Evolutionary conservation across 2,888 invertebrate species (phyloP), one percentile per base, ranked within the genome.

Genomic region (Pammene aurita): DNA sequence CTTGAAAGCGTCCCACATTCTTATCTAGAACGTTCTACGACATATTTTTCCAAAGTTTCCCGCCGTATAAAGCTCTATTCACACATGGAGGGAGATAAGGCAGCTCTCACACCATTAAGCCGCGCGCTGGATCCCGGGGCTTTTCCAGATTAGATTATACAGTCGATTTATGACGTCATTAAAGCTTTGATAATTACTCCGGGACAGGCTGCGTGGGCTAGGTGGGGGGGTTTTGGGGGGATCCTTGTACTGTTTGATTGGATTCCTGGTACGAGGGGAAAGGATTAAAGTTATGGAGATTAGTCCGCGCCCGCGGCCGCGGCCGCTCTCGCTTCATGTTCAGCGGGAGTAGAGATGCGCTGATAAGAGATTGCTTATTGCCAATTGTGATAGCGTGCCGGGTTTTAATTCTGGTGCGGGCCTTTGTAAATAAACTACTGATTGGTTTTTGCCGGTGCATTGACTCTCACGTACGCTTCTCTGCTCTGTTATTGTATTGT

Each of bases 111-210:
- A 91, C 92, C 92, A 92, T 92, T 92, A 92, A 92, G 91, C 91
- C 86, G 89, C 86, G 88, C 90, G 86, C 87, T 89, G 90, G 90
- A 92, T 90, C 92, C 87, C 89, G 90, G 92, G 91, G 93, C 92
- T 93, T 93, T 93, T 92, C 92, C 93, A 93, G 93, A 93, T 93
- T 93, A 93, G 93, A 93, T 93, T 93, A 93, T 93, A 92, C 92
- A 92, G 89, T 90, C 90, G 93, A 93, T 93, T 93, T 93, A 93
- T 93, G 92, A 89, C 83, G 93, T 93, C 92, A 93, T 93, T 93
- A 93, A 92, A 93, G 93, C 93, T 92, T 91, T 93, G 93, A 93
- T 93, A 93, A 93, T 93, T 93, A 93, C 93, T 92, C 92, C 48
- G 93, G 92, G 93, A 92, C 93, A 92, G 90, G 89, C 93, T 92